Base-by-base conservation (phyloP, 2,888 invertebrate genomes). In the Tortricodes alternella region DNA sequence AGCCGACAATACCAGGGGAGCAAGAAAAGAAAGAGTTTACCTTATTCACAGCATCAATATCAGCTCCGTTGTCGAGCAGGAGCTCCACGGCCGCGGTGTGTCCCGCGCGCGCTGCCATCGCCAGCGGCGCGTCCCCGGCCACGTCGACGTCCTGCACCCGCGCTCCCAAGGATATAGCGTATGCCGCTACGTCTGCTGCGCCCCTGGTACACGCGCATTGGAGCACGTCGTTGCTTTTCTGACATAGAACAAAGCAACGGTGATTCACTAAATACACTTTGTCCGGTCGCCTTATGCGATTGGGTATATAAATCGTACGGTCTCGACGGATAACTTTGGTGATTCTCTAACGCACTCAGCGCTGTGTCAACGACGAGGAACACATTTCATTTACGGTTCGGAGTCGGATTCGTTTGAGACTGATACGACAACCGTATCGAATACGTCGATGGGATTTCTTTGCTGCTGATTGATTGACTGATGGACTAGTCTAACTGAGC, bases 171-270 rank as follows among this genome's bases (percentile, higher is more conserved):
- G 93, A 93, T 62, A 95, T 89, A 16, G 93, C 85, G 62, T 86
- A 89, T 43, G 68, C 78, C 0, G 85, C 85, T 19, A 90, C 89
- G 8, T 80, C 91, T 11, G 91, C 78, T 24, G 93, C 92, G 66
- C 94, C 94, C 62, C 95, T 94, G 53, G 93, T 92, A 46, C 95
- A 93, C 5, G 95, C 96, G 77, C 96, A 96, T 89, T 96, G 96
- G 29, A 96, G 87, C 19, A 95, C 81, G 69, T 94, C 93, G 84
- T 94, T 94, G 64, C 94, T 92, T 86, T 94, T 94, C 95, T 95
- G 83, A 44, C 53, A 51, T 53, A 24, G 60, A 8, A 38, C 3
- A 9, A 4, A 2, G 5, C 27, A 29, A n/a, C n/a, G n/a, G n/a
- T n/a, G n/a, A n/a, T n/a, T n/a, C n/a, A n/a, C n/a, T n/a, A n/a